These are phyloP conservation scores for Solen grandis DNA, from an alignment of 1,140 invertebrate genomes.

Conservation along the genomic window DNA sequence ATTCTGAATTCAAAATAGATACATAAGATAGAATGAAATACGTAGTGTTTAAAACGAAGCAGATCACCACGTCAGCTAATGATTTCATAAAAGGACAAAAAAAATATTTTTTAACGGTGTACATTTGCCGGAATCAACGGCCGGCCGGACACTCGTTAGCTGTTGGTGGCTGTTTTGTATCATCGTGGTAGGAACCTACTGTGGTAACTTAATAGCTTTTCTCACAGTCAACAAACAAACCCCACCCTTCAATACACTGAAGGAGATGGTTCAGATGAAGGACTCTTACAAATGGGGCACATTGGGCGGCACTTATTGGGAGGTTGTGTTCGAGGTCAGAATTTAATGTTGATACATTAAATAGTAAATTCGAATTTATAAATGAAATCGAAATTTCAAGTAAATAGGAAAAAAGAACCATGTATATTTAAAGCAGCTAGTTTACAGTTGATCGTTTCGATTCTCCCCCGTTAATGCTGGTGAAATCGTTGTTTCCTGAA, in stretches of 20 bases:
- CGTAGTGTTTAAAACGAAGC: neutral
- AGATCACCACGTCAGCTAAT: neutral
- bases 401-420: too few species aligned
- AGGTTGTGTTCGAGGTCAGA: conserved; percentile 56
- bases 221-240: conserved; percentile 87
- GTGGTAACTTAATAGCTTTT: conserved; percentile 70
- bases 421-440: too few species aligned
- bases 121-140: conserved; percentile 53
- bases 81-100: neutral
- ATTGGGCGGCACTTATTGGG: conserved; percentile 42
- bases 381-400: too few species aligned
- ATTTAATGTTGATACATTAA: neutral
- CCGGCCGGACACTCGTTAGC: conserved; percentile 85
- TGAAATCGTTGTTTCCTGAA: too few species aligned
- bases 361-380: too few species aligned
- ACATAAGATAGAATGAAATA: neutral
- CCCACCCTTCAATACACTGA: conserved; percentile 59
- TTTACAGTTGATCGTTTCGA: too few species aligned
- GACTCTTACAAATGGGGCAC: conserved; percentile 61
- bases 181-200: conserved; percentile 68
- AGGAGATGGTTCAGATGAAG: conserved; percentile 57
- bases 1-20: too few species aligned
- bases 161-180: too few species aligned
- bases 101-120: conserved; percentile 60
- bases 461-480: too few species aligned